Conservation (phyloP, 1,140 invertebrate genomes). For the Patella vulgata region DNA sequence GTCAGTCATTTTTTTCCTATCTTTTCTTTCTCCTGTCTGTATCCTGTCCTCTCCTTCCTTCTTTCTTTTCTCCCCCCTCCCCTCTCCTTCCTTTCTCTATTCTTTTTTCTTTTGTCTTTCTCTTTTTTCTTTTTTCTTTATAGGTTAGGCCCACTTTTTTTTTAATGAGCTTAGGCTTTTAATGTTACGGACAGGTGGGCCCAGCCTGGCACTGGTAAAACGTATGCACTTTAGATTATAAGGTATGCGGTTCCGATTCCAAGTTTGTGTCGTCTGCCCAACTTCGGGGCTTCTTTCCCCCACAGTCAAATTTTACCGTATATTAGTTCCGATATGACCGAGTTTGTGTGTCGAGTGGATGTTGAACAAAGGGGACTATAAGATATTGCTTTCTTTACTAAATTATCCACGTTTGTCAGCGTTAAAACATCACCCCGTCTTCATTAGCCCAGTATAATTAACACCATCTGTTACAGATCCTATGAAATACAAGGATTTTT, state of each 20-base stretch:
- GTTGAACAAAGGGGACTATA: too few relatives aligned
- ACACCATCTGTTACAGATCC: too few relatives aligned
- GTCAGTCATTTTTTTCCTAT: too few relatives aligned
- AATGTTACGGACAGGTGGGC: background rate
- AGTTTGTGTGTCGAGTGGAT: too few relatives aligned
- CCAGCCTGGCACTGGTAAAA: background rate
- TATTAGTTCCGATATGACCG: too few relatives aligned
- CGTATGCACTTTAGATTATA: too few relatives aligned
- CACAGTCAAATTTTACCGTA: background rate
- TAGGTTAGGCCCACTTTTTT: conserved; percentile 4
- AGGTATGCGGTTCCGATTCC: background rate
- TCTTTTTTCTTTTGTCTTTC: conserved; percentile 4
- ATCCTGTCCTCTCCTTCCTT: conserved; percentile 5
- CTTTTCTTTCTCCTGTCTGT: conserved; percentile 9
- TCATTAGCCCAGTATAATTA: too few relatives aligned
- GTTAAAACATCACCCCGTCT: too few relatives aligned
- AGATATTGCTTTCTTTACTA: too few relatives aligned
- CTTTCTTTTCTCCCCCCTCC: background rate
- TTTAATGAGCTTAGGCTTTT: background rate
- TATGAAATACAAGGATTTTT: too few relatives aligned
- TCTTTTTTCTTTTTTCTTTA: conserved; percentile 1
- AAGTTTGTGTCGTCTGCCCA: background rate
- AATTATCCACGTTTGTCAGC: too few relatives aligned
- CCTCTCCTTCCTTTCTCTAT: background rate
- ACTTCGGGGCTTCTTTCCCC: background rate